Percentiles rank a stretch among this genome's conserved stretches.
Evolutionary conservation across 35 echinoderm and acorn worm species (phyloP).

Genomic region (Hemicentrotus pulcherrimus): DNA sequence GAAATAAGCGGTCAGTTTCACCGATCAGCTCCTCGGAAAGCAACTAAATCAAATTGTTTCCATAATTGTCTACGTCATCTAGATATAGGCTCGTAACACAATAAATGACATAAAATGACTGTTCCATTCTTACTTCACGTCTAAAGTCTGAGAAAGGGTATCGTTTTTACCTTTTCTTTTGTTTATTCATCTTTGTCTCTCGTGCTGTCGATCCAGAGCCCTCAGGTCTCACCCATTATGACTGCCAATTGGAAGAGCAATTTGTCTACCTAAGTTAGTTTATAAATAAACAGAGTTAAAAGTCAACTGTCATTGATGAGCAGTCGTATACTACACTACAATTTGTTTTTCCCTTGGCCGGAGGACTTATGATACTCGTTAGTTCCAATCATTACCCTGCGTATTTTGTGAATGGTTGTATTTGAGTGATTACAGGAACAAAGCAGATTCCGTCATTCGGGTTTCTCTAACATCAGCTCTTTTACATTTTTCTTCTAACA

Average conservation of each 20-base stretch:
- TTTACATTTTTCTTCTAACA: neutral
- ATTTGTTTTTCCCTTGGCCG: neutral
- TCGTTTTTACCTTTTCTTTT: neutral
- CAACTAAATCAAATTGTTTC: neutral
- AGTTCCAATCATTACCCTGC: neutral
- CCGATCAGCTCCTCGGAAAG: neutral
- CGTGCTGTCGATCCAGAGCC: neutral
- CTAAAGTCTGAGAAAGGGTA: neutral
- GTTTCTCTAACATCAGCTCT: neutral
- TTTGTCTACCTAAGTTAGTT: neutral
- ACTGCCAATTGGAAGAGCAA: neutral
- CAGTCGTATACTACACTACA: neutral
- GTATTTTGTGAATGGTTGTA: neutral
- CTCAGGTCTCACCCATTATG: neutral
- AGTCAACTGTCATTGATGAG: neutral
- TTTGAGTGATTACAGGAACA: neutral
- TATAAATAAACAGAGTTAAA: constrained; percentile 4
- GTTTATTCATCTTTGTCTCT: neutral
- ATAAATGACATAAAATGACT: neutral
- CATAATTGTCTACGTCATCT: neutral
- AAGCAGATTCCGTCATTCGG: neutral
- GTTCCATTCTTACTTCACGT: neutral
- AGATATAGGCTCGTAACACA: neutral
- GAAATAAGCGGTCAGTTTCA: neutral
- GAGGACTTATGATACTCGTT: neutral